A percentile compares a stretch with the other conserved stretches of the same genome.
Conservation (phyloP, 1,140 invertebrate species). For the Drosophila bocki region DNA sequence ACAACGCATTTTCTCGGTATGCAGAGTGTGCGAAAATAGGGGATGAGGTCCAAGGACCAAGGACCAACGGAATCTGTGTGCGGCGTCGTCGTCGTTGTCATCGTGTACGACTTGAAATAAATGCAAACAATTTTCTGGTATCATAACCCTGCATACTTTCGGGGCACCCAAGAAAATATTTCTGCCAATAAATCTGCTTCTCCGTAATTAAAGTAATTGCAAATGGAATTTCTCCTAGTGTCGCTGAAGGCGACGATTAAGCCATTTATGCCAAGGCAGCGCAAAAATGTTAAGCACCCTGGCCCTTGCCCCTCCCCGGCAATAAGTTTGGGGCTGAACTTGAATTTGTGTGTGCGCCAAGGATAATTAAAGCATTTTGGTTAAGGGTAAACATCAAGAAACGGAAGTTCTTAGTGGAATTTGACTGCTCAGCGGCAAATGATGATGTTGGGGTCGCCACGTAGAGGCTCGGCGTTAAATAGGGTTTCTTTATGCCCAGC, state of each 20-base stretch:
- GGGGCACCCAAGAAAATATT: conserved; percentile 24
- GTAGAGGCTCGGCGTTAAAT: neutral
- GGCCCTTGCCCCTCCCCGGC: neutral
- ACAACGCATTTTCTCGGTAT: conserved; percentile 70
- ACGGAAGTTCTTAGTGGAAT: conserved; percentile 53
- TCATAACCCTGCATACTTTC: conserved; percentile 47
- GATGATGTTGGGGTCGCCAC: conserved; percentile 28
- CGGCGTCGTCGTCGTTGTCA: conserved; percentile 63
- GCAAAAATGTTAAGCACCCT: conserved; percentile 70
- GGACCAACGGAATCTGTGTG: conserved; percentile 39
- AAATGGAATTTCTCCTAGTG: conserved; percentile 61
- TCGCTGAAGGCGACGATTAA: conserved; percentile 66
- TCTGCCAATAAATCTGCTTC: conserved; percentile 59
- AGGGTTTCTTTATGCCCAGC: neutral
- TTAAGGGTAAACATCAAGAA: conserved; percentile 52
- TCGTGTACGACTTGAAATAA: conserved; percentile 69
- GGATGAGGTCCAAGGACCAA: conserved; percentile 8
- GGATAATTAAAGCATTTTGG: conserved; percentile 57
- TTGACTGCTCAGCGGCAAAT: conserved; percentile 45
- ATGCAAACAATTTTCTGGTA: conserved; percentile 73
- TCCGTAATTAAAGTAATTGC: conserved; percentile 77
- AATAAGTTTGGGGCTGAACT: conserved; percentile 27
- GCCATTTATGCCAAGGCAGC: conserved; percentile 78
- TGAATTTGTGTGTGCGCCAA: conserved; percentile 20
- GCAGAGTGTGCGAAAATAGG: conserved; percentile 10